These are phyloP conservation scores for Latrodectus hesperus DNA, from an alignment of 2,888 invertebrate species.

Conservation along the genomic window DNA sequence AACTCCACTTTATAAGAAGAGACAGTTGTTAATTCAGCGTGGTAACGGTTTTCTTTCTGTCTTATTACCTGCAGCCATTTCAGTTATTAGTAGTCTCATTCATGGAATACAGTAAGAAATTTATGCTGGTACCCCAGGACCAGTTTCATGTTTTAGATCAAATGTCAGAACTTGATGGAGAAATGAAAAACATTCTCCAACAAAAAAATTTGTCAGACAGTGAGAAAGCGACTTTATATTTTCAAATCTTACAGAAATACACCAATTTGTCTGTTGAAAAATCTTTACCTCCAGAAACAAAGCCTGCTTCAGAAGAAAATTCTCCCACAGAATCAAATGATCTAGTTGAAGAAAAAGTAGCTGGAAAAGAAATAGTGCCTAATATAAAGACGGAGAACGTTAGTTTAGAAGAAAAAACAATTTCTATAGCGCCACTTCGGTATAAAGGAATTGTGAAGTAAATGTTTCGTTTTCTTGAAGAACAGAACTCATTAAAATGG, in stretches of 20 bases:
- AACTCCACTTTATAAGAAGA: conserved; percentile 33
- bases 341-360: no score
- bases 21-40: no score
- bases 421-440: no score
- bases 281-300: no score
- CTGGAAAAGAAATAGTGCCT: no score
- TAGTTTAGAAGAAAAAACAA: no score
- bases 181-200: conserved; percentile 22
- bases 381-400: no score
- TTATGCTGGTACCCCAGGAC: conserved; percentile 24
- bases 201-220: conserved; percentile 1
- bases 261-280: background rate
- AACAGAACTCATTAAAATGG: no score
- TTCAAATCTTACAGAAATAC: conserved; percentile 28
- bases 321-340: no score
- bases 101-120: conserved; percentile 29
- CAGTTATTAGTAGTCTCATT: conserved; percentile 12
- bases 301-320: no score
- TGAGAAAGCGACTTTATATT: conserved; percentile 23
- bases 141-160: conserved; percentile 4
- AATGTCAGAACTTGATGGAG: conserved; percentile 6
- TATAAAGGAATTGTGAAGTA: no score
- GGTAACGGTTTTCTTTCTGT: conserved; percentile 35
- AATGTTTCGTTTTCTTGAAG: no score
- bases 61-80: conserved; percentile 21